Evolutionary conservation across 2,113 vertebrate genomes (phyloP), one percentile per base, ranked within the genome.

Genomic region (Gila orcuttii): DNA sequence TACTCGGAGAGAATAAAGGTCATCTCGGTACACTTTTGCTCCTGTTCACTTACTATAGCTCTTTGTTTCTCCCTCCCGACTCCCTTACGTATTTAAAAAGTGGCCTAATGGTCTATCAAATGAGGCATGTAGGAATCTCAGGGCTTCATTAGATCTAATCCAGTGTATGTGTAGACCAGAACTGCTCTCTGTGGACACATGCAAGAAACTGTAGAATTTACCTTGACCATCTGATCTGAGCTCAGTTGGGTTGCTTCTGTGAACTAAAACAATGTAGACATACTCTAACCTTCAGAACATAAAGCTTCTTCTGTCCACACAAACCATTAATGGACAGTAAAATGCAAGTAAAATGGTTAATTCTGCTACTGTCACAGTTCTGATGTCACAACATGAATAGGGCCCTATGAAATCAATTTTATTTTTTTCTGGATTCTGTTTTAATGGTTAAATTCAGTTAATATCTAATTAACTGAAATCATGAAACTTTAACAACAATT

Each of bases 141-240:
- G 86, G 89, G 91, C 92, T 93, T 95, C 94, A 94, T 94, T 95
- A 94, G 90, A 91, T 87, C 86, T 91, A 94, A 94, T 92, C 91
- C 89, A 47, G 90, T 89, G 89, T 92, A 91, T 93, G 93, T 93
- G 91, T 92, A 91, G 19, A 23, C 19, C 17, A 69, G 79, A 64
- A 33, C 13, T 21, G 10, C 45, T 47, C 80, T 66, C 74, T 6
- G 6, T 3, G 47, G 73, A 31, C 39, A 55, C 42, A 45, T 25
- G 3, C 45, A 77, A 85, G 86, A 88, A 88, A 57, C 55, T 23
- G 21, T 57, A 91, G 89, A 91, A n/a, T 19, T 23, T 15, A 57
- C 76, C 76, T 13, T 79, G 52, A 79, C 33, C 55, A 15, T 36
- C 31, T 59, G 31, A 78, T 36, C 28, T 79, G 52, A 60, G 55